A percentile compares a stretch with the other conserved stretches of the same genome.
Evolutionary conservation across 2,888 invertebrate species (phyloP).

Genomic region (Drosophila lutescens): DNA sequence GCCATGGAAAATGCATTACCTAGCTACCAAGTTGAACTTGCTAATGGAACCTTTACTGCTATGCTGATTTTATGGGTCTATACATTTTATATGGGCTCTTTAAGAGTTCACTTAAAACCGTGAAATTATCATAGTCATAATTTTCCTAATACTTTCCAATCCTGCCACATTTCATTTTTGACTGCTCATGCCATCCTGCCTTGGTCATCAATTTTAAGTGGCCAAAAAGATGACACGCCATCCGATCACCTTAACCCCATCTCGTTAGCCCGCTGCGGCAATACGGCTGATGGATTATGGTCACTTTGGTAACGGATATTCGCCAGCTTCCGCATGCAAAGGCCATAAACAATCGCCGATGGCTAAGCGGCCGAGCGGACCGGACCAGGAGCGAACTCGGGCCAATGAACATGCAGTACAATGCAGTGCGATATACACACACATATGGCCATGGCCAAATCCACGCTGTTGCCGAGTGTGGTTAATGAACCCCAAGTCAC

Average conservation of each 20-base stretch:
- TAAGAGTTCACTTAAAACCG: background rate
- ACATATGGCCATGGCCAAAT: conserved; percentile 67
- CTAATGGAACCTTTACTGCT: background rate
- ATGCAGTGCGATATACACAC: conserved; percentile 6
- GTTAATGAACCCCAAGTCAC: conserved; percentile 66
- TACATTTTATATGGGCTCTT: background rate
- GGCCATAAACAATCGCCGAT: conserved; percentile 57
- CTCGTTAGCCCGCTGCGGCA: conserved; percentile 15
- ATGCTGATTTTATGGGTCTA: conserved; percentile 2
- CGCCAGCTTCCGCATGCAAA: conserved; percentile 66
- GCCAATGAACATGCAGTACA: conserved; percentile 34
- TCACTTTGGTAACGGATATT: conserved; percentile 49
- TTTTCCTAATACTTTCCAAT: no score
- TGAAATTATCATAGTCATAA: no score
- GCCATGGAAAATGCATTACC: background rate
- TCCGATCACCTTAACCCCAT: conserved; percentile 26
- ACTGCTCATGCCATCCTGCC: background rate
- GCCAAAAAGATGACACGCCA: conserved; percentile 15
- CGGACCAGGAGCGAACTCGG: conserved; percentile 33
- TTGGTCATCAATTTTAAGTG: conserved; percentile 17
- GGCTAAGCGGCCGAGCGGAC: conserved; percentile 26
- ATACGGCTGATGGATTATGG: conserved; percentile 37
- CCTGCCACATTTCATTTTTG: no score
- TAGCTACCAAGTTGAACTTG: conserved; percentile 7
- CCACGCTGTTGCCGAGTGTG: conserved; percentile 36